Base-by-base conservation (phyloP, 2,888 invertebrate species). In the Polymixis lichenea region DNA sequence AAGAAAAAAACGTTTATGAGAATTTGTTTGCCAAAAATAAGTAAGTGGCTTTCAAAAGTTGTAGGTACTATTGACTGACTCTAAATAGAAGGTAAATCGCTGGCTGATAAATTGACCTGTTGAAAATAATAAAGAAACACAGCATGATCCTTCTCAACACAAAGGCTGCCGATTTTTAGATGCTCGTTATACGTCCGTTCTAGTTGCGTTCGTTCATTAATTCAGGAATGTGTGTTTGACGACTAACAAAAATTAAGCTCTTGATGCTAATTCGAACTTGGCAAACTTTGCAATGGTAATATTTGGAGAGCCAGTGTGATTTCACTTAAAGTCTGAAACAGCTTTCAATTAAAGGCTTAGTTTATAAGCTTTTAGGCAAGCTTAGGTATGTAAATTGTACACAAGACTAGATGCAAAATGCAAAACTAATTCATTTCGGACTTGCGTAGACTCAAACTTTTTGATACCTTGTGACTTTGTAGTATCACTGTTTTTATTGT, bases 341-440 rank as follows among this genome's bases (percentile, higher is more conserved):
- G 75, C 79, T 85, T 64, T 87, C 71, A 85, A 87, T 77, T 77
- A 82, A 72, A 72, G 74, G 58, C 85, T 86, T 66, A 61, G 46
- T 71, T 68, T 46, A 80, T 61, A 73, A 84, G 81, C 80, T 84
- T 83, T 82, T 67, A 78, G 62, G 62, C 71, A 75, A 87, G 82
- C 68, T 82, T 77, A 71, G 65, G 46, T 62, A 82, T 75, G 75
- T 73, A 82, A 75, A 83, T 85, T 76, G 56, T 61, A 58, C 51
- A 74, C 55, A 51, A 64, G 64, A 81, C 58, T n/a, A 58, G 38
- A 80, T 80, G 58, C 58, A 67, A 81, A 74, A 84, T 84, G 62
- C 61, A 75, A 65, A 84, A 62, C 70, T 75, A 53, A 84, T 82
- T 75, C 4, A 81, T 70, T 75, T 67, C 61, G 32, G 69, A 53